Base-by-base conservation (phyloP, 1,140 invertebrate species). In the Anoplophora glabripennis region DNA sequence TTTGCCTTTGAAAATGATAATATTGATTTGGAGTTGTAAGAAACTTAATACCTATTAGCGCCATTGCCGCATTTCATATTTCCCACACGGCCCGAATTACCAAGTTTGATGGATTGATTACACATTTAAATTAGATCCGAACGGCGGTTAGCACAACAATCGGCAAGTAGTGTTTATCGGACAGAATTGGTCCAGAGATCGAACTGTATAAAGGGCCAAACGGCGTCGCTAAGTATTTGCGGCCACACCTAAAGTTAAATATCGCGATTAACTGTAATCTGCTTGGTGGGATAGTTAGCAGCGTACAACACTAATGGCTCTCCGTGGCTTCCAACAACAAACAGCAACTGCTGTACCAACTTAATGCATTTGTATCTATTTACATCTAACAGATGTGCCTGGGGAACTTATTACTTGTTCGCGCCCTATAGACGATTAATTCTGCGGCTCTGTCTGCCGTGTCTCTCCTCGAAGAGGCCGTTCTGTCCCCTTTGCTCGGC, bases 231-330 rank as follows among this genome's bases (percentile, higher is more conserved):
- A 55, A 63, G 61, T 63, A 64, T 60, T 54, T 53, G 21, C 45
- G 14, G 41, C 10, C 34, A 38, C 40, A 58, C 55, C 54, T 62
- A 62, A 61, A 59, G 53, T 63, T 59, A 63, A 66, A 63, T 59
- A 63, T 63, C 40, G 46, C 56, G 61, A 66, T 66, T 66, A 66
- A 66, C 58, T 55, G 59, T 64, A 66, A 66, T 66, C 61, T 58
- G 37, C 46, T 64, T 41, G 53, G 46, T 56, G 56, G 21, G 21
- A 28, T 28, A 28, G 59, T 56, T 52, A 38, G 44, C 21, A 49
- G 44, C 48, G 38, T 58, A 51, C 49, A 47, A 15, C 35, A 34
- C 57, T 64, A 64, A 64, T 64, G 62, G 58, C 59, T 52, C 62
- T 51, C 53, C 17, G 65, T 62, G 65, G 65, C 59, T 59, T 36